Conservation (phyloP, 2,888 invertebrate species). For the Atrina japonica region DNA sequence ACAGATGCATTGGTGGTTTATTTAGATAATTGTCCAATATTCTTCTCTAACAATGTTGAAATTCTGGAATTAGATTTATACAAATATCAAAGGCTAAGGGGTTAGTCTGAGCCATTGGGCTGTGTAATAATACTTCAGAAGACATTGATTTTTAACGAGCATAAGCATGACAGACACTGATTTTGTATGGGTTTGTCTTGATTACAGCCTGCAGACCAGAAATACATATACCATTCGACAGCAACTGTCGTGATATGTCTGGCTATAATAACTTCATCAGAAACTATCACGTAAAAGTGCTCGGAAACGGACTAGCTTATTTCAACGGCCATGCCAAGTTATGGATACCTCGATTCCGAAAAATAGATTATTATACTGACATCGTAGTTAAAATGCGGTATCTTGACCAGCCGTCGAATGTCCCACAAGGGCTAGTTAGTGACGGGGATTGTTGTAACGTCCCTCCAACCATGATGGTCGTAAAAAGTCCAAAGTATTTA, state of each 20-base stretch:
- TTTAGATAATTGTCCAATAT: no score
- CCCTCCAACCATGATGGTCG: slow-evolving; percentile 29
- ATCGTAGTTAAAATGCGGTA: slow-evolving; percentile 39
- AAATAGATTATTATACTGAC: slow-evolving; percentile 29
- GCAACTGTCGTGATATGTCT: slow-evolving; percentile 44
- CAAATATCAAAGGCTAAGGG: no score
- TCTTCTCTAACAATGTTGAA: no score
- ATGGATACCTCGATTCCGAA: slow-evolving; percentile 34
- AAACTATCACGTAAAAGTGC: slow-evolving; percentile 54
- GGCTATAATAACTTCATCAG: slow-evolving; percentile 39
- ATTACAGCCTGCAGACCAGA: slow-evolving; percentile 52
- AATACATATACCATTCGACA: slow-evolving; percentile 49
- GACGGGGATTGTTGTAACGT: slow-evolving; percentile 40
- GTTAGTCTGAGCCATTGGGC: no score
- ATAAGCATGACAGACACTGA: no score
- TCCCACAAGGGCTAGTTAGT: slow-evolving; percentile 28
- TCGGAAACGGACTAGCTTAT: slow-evolving; percentile 51
- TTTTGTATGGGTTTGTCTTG: no score
- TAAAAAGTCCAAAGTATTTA: slow-evolving; percentile 31
- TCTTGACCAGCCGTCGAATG: slow-evolving; percentile 18
- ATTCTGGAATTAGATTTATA: no score
- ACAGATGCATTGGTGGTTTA: no score
- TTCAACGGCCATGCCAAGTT: slow-evolving; percentile 57
- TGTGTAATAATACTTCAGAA: no score
- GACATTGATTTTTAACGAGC: no score